Evolutionary conservation across 2,888 invertebrate species (phyloP).

Genomic region (Amaurobius ferox): DNA sequence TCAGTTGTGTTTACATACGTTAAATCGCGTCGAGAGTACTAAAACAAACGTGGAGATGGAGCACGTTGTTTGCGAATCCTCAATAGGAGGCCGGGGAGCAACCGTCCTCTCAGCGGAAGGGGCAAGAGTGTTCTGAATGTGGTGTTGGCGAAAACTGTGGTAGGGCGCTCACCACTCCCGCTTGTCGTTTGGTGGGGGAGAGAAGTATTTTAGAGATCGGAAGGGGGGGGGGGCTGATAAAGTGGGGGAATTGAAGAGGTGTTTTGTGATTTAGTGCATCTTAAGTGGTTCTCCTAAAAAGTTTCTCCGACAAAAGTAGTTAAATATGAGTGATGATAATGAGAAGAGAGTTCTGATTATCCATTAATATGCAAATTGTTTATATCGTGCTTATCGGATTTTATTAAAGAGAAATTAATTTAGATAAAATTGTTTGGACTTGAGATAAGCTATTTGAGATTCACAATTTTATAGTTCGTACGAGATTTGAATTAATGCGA

Average conservation of each 20-base stretch:
- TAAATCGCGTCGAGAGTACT: not conserved
- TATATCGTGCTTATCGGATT: no score
- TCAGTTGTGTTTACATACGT: not conserved
- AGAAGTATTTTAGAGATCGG: not conserved
- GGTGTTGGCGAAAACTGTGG: slow-evolving; percentile 9
- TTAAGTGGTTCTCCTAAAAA: slow-evolving; percentile 14
- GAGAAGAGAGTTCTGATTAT: not conserved
- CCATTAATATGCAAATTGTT: no score
- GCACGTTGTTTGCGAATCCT: not conserved
- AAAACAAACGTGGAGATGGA: not conserved
- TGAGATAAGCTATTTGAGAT: no score
- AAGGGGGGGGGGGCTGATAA: not conserved
- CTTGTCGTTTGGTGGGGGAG: slow-evolving; percentile 5
- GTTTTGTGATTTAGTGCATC: slow-evolving; percentile 12
- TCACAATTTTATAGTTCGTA: no score
- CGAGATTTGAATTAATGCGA: no score
- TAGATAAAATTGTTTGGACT: no score
- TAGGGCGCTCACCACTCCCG: slow-evolving; percentile 5
- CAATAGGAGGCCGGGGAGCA: not conserved
- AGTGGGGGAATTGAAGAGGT: slow-evolving; percentile 11
- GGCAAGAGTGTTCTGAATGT: slow-evolving; percentile 1
- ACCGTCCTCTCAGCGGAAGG: slow-evolving; percentile 9
- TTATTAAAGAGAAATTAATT: no score
- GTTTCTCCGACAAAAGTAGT: not conserved
- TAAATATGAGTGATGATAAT: not conserved